Evolutionary conservation across 1,140 invertebrate genomes (phyloP), one percentile per base, ranked within the genome.

Genomic region (Dendroctonus ponderosae): DNA sequence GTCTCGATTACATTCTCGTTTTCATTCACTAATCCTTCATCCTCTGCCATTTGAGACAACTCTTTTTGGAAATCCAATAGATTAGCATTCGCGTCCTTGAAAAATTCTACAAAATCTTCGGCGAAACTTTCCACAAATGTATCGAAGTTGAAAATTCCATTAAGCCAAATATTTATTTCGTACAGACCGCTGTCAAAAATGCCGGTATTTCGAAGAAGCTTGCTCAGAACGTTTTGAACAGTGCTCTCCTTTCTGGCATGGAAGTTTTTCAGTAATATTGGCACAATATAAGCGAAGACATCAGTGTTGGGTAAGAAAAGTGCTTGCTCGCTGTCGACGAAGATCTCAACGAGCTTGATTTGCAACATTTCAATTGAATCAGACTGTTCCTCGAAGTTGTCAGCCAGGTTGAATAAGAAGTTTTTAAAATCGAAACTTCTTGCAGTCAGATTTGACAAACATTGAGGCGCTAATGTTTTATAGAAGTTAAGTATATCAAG

Each of bases 121-220:
- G 72, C 72, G 59, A 83, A 76, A 58, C 79, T 79, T 15, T 79
- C 69, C 26, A 80, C 69, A n/a, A 74, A 53, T 60, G 63, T 59
- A 62, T 77, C 61, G 26, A 81, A 62, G 50, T 70, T 46, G 6
- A 70, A 72, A 39, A 84, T 75, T 2, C 82, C 80, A 71, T 89
- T 83, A 9, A 90, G 76, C 82, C 89, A 85, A 60, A 90, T 80
- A 73, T 88, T 82, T 41, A 89, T 82, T 76, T 90, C 88, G 62
- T 85, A 79, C 50, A 78, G 77, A 70, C 81, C 84, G 38, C 79
- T 81, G 73, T 87, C 82, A 77, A 90, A 90, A 60, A 89, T 79
- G 50, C 81, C 80, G 2, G 84, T 85, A 43, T 82, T 83, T 68
- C 79, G 82, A 39, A 91, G 82, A 46, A 89, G 81, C 8, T 77